Base-by-base conservation (phyloP, 92 coral and sea anemone genomes). In the Palythoa caribaeorum region DNA sequence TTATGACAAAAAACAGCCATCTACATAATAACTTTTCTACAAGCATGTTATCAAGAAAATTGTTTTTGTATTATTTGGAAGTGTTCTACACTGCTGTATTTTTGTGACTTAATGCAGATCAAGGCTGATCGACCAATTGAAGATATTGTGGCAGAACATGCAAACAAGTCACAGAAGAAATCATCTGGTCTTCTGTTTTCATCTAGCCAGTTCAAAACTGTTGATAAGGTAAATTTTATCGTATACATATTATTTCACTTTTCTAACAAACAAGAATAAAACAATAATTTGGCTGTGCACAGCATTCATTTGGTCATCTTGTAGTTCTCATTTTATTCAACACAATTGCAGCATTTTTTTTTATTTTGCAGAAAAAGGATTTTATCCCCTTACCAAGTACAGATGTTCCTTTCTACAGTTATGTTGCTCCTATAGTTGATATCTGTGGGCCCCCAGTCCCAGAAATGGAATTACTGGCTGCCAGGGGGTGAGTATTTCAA, bases 101-200 rank as follows among this genome's bases (percentile, higher is more conserved):
- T 13, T 9, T 50, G 16, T 76, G 53, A 7, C 39, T 71, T 1
- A 20, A 48, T 76, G 74, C 87, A 96, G 98, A 85, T 90, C 84
- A 91, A 88, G 90, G 98, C 95, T 57, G 96, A 96, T 77, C 96
- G 94, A 19, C 96, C 99, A 40, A 78, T 97, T 21, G 96, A 95
- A 62, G 99, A 95, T 69, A 97, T 97, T 72, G 92, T 97, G 40
- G 98, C 99, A 19, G 98, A 96, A 76, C 99, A 97, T 71, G 85
- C 93, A 87, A 90, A 78, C 73, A 95, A 95, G 77, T 71, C 93
- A 70, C 93, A 91, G 85, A 97, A 97, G 89, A 95, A 97, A 73
- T 44, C 89, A 53, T 95, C 97, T 44, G 50, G 50, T 21, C 94
- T 95, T 68, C 53, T 97, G 78, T 97, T 97, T 75, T 87, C 94